Base-by-base conservation (phyloP, 1,140 invertebrate species). In the Dreissena polymorpha region DNA sequence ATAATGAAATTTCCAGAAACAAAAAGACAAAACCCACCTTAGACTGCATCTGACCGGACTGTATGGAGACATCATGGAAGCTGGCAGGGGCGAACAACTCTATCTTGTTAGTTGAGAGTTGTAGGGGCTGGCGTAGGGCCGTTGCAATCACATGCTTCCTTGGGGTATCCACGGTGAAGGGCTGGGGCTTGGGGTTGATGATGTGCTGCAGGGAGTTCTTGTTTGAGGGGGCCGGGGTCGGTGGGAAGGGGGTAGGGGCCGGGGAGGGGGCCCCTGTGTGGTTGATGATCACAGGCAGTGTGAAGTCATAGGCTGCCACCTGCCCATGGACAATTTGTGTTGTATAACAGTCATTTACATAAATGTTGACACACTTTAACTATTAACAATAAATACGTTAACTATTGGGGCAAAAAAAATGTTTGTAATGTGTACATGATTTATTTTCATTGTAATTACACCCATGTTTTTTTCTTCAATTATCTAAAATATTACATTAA, bases 291-390 rank as follows among this genome's bases (percentile, higher is more conserved):
- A 91, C 89, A 29, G 92, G 91, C 85, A 93, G 88, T 13, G 91
- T 80, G 84, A 93, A 93, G 80, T 93, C 91, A 90, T 93, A 93
- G 0, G 92, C 89, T 27, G 92, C 92, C n/a, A 93, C 91, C 92
- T 93, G 86, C 8, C 71, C 21, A 83, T 0, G 80, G 21, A 27
- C 21, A 74, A 63, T 39, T 39, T 39, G 2, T 39, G 2, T 39
- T 39, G 2, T 39, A 39, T 39, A 39, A 39, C n/a, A n/a, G n/a
- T n/a, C n/a, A n/a, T n/a, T n/a, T n/a, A n/a, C n/a, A n/a, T n/a
- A n/a, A 39, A 39, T 39, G 39, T 39, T 39, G 8, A 5, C 39
- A 39, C 39, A 39, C 39, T 39, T 39, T 5, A 39, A 8, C 8
- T 39, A 39, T 39, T 39, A 8, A 8, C 8, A 2, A 5, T 39